These are phyloP conservation scores for Hiodon tergisus DNA, from an alignment of 2,113 vertebrate genomes.

Conservation along the genomic window DNA sequence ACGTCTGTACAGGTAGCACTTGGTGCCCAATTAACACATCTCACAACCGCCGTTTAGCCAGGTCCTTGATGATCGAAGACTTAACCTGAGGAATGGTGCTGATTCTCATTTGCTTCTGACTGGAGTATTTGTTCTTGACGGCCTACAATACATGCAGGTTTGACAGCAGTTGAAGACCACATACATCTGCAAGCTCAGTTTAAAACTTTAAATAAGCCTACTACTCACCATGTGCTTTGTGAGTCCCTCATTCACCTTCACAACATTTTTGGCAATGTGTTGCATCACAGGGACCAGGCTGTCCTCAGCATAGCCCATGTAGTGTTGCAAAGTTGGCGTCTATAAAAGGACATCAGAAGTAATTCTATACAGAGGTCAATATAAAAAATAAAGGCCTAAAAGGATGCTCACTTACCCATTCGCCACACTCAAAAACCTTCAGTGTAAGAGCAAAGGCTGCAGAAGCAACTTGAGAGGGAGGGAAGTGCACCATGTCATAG, in stretches of 20 bases:
- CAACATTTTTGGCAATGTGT: conserved; percentile 77
- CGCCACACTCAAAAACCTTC: conserved; percentile 63
- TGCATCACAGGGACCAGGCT: conserved; percentile 67
- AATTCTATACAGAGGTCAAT: not conserved
- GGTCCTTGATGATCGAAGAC: conserved; percentile 55
- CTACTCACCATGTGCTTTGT: conserved; percentile 68
- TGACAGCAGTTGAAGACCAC: not conserved
- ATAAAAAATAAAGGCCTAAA: no score
- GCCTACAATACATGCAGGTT: conserved; percentile 49
- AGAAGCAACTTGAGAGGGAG: conserved; percentile 71
- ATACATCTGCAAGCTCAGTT: not conserved
- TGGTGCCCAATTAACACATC: conserved; percentile 35
- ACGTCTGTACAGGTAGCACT: conserved; percentile 54
- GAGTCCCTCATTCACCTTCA: conserved; percentile 62
- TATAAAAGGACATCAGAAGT: conserved; percentile 20
- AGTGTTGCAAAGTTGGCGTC: conserved; percentile 61
- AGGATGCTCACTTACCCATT: conserved; percentile 66
- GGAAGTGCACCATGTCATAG: conserved; percentile 76
- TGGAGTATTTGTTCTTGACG: conserved; percentile 74
- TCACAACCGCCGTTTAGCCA: conserved; percentile 52
- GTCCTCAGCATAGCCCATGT: conserved; percentile 63
- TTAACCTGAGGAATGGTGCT: conserved; percentile 64
- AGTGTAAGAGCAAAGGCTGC: conserved; percentile 72
- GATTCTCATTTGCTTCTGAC: conserved; percentile 60
- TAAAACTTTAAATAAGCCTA: not conserved